Evolutionary conservation across 2,888 invertebrate species (phyloP), one percentile per base, ranked within the genome.

Genomic region (Morinoia aosen): DNA sequence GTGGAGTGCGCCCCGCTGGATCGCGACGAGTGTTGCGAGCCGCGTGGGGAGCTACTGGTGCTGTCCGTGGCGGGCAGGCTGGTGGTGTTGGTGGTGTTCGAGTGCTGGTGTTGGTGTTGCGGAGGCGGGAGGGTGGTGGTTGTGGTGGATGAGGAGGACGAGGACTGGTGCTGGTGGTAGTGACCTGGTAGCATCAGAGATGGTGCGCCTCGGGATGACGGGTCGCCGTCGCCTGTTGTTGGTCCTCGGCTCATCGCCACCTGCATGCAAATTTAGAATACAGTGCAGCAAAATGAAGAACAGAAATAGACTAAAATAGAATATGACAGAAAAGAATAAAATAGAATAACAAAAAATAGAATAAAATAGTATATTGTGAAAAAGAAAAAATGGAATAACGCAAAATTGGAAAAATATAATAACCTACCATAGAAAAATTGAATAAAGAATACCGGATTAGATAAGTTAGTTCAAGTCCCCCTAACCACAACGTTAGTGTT

Each of bases 71-170:
- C 95, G 58, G 95, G 58, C 10, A 95, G n/a, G 95, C 61, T 95
- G 61, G 95, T 95, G 61, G 95, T 95, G 95, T 95, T 95, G n/a
- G 95, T 95, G 95, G 95, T 95, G 64, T 95, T 95, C 39, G 61
- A 64, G 61, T 64, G 64, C 64, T 95, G 95, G 95, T 95, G 95
- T 19, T 61, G 64, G 95, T 95, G 95, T 40, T 64, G 95, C 19
- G 95, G 95, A 10, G 95, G 95, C 39, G 95, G 58, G 14, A 76
- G 64, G n/a, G 95, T 61, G 61, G 95, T 61, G 8, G 64, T 64
- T 25, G 95, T 76, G 40, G 95, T 64, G 64, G 95, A 61, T 19
- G 95, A 64, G 48, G 95, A 93, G 19, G 93, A 93, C 1, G 95
- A 64, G 2, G 95, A 76, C 39, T 61, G 61, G 40, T 61, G 95